Percentiles rank a stretch among this genome's conserved stretches.
Conservation (phyloP, 2,888 invertebrate species). For the Pyrochroa serraticornis region DNA sequence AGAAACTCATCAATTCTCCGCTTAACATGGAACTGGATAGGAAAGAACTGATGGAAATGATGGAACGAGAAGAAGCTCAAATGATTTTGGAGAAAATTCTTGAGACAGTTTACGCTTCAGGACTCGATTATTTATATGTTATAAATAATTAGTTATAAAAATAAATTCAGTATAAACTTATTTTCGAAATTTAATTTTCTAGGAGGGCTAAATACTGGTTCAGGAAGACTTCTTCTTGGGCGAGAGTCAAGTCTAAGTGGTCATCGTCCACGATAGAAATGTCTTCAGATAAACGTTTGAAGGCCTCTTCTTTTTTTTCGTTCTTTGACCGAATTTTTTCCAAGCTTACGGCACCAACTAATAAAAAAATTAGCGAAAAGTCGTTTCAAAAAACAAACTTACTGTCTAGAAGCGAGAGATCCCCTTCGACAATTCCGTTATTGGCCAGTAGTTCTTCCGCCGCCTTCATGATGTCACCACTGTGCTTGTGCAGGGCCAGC, state of each 20-base stretch:
- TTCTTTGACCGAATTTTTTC: constrained; percentile 38
- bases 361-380: constrained; percentile 3
- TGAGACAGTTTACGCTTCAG: constrained; percentile 47
- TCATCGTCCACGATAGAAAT: constrained; percentile 69
- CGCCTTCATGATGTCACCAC: constrained; percentile 65
- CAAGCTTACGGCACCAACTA: constrained; percentile 28
- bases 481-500: constrained; percentile 61
- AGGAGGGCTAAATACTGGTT: constrained; percentile 70
- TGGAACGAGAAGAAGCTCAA: constrained; percentile 37
- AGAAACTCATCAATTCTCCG: constrained; percentile 23
- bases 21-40: constrained; percentile 29
- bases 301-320: constrained; percentile 63
- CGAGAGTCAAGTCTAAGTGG: constrained; percentile 73
- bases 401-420: constrained; percentile 41
- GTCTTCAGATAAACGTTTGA: constrained; percentile 66
- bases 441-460: constrained; percentile 65
- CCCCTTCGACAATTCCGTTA: constrained; percentile 51
- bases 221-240: constrained; percentile 72
- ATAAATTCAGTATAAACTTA: not conserved
- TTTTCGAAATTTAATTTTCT: constrained; percentile 34
- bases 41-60: constrained; percentile 13
- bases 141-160: constrained; percentile 35
- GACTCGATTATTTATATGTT: constrained; percentile 50
- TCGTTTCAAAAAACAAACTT: constrained; percentile 10
- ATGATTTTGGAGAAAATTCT: constrained; percentile 45